A percentile compares a stretch with the other conserved stretches of the same genome.
phyloP scores from a whole-genome alignment of 2,888 invertebrate genomes.

The Dynastes hyllus region DNA sequence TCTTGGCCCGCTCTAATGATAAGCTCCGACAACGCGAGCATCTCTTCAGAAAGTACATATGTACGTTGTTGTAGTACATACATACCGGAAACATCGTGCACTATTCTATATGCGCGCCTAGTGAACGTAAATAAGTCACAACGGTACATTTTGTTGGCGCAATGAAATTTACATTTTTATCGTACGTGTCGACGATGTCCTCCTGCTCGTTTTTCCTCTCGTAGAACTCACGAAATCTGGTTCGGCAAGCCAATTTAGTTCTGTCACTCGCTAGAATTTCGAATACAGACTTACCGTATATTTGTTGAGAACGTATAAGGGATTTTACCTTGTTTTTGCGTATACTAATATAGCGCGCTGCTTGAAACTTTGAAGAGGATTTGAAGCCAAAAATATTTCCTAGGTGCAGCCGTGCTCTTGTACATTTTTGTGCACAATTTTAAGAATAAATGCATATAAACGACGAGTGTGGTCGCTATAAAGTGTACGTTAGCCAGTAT shows the following conservation, averaged over 20 bases:
- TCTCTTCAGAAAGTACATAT: not conserved
- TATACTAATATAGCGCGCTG: too few species aligned
- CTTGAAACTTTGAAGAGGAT: too few species aligned
- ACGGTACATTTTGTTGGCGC: conserved; percentile 8
- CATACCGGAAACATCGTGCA: not conserved
- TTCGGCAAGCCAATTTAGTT: not conserved
- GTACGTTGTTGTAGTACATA: too few species aligned
- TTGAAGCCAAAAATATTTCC: too few species aligned
- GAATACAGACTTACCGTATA: not conserved
- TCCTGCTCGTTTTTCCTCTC: not conserved
- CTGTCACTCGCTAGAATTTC: not conserved
- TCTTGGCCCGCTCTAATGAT: too few species aligned
- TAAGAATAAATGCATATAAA: too few species aligned
- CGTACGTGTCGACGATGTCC: not conserved
- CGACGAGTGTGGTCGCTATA: too few species aligned
- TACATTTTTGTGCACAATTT: too few species aligned
- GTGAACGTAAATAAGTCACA: conserved; percentile 2
- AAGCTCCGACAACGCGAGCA: not conserved
- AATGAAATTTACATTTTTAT: conserved; percentile 20
- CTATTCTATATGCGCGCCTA: not conserved
- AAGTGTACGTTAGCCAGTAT: too few species aligned
- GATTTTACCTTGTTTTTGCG: too few species aligned
- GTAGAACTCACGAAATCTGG: not conserved
- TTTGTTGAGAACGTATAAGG: too few species aligned
- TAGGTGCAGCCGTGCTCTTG: too few species aligned